Evolutionary conservation across 35 echinoderm and acorn worm genomes (phyloP).

Genomic region (Acanthaster planci): DNA sequence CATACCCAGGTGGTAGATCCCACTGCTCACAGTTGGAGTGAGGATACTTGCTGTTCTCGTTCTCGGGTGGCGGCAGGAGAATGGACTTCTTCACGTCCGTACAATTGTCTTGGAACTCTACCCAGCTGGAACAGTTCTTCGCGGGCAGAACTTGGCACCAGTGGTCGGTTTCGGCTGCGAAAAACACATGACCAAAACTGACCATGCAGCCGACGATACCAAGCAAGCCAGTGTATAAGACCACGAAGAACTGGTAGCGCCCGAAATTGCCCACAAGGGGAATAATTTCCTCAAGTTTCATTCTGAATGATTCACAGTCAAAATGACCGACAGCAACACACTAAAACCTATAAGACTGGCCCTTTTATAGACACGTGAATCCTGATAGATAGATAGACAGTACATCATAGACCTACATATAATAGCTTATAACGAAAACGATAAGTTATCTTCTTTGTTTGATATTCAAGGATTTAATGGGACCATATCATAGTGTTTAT

Average conservation of each 20-base stretch:
- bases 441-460: too few relatives aligned
- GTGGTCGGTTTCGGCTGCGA: constrained; percentile 16
- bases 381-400: too few relatives aligned
- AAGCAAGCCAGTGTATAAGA: background rate
- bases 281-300: constrained; percentile 26
- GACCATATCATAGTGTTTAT: too few relatives aligned
- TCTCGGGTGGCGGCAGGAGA: background rate
- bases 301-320: too few relatives aligned
- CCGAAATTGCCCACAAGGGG: constrained; percentile 17
- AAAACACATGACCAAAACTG: background rate
- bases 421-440: too few relatives aligned
- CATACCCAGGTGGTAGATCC: background rate
- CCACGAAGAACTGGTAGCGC: constrained; percentile 2
- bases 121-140: background rate
- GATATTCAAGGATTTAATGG: too few relatives aligned
- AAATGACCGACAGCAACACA: too few relatives aligned
- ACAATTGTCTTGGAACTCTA: constrained; percentile 17
- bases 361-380: too few relatives aligned
- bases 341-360: too few relatives aligned
- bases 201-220: background rate
- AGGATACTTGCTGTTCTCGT: background rate
- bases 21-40: constrained; percentile 26
- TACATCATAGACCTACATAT: too few relatives aligned
- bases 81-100: constrained; percentile 32
- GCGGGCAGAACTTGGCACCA: constrained; percentile 33